These are phyloP conservation scores for Carlito syrichta DNA, from an alignment of 2,113 vertebrate genomes.

Conservation along the genomic window DNA sequence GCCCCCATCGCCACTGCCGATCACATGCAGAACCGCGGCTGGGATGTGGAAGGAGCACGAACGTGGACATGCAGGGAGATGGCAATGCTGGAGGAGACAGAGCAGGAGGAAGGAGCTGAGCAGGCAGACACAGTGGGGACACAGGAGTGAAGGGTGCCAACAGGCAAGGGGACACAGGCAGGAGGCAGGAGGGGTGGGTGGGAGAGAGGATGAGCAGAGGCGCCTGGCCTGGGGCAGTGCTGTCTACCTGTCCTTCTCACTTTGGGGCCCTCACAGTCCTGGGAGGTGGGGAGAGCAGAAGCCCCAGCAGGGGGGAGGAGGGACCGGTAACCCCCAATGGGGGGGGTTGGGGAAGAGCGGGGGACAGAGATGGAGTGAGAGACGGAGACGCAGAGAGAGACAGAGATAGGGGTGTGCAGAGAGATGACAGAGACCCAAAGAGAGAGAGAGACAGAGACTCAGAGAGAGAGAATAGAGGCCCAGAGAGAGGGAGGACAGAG, in stretches of 20 bases:
- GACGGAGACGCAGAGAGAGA: neutral
- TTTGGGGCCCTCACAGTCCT: neutral
- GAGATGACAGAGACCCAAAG: neutral
- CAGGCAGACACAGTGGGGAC: neutral
- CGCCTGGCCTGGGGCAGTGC: no score
- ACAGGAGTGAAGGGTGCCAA: neutral
- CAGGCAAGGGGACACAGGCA: neutral
- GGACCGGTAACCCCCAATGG: fast-evolving
- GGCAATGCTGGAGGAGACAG: no score
- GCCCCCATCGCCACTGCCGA: neutral
- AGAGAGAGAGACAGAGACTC: neutral
- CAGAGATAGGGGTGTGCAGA: neutral
- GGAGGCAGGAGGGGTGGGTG: neutral
- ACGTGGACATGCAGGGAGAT: no score
- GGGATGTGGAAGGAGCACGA: neutral
- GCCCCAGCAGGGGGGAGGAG: neutral
- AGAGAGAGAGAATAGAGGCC: neutral
- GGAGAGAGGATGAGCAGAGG: fast-evolving
- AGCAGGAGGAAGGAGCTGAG: no score
- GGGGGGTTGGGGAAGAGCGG: neutral
- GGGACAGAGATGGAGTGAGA: neutral
- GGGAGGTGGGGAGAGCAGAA: neutral
- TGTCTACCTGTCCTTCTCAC: neutral
- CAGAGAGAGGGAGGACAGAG: neutral
- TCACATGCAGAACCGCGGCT: fast-evolving